phyloP scores from a whole-genome alignment of 2,113 vertebrate species.

The Tragelaphus buxtoni region DNA sequence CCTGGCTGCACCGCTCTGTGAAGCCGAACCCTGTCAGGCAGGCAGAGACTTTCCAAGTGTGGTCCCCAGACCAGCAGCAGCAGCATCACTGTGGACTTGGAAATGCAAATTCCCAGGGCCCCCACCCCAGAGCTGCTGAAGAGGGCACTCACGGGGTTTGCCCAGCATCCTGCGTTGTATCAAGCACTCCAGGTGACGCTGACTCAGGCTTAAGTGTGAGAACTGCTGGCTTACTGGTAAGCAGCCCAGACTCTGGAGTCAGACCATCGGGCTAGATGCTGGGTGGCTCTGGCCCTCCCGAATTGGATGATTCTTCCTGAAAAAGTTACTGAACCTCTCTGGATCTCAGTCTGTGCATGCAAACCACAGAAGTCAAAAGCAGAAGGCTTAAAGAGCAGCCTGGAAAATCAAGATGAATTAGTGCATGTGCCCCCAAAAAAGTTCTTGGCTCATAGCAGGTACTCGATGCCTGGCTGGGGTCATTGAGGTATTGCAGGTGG shows the following conservation, averaged over 20 bases:
- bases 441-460: neutral
- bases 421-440: accelerated
- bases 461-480: accelerated
- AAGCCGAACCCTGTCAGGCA: accelerated
- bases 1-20: neutral
- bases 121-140: neutral
- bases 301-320: neutral
- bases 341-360: neutral
- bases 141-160: neutral
- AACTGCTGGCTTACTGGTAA: too few relatives aligned
- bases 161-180: accelerated
- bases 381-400: neutral
- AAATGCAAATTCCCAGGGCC: neutral
- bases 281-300: neutral
- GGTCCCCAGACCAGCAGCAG: too few relatives aligned
- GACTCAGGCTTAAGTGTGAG: neutral
- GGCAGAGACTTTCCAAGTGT: neutral
- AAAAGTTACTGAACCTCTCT: neutral
- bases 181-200: neutral
- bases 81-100: neutral
- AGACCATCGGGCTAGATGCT: neutral
- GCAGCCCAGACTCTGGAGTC: neutral
- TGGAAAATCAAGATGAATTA: neutral
- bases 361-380: neutral
- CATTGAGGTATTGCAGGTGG: accelerated